phyloP scores from a whole-genome alignment of 2,797 vertebrate genomes.

The Crocodylus rhombifer region DNA sequence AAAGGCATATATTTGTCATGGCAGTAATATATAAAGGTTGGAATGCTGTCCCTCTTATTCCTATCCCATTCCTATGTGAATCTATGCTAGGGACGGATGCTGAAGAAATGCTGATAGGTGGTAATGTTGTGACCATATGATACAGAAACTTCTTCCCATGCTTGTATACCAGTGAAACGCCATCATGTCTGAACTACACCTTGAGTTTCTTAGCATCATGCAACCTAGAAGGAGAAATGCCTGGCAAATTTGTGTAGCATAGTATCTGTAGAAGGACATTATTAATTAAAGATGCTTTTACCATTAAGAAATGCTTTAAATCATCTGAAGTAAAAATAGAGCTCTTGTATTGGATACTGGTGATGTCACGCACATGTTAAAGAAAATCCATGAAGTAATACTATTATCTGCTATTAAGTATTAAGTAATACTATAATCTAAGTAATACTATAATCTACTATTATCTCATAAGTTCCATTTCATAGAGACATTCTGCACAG shows the following conservation, averaged over 20 bases:
- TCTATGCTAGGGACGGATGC: slow-evolving; percentile 43
- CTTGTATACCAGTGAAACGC: slow-evolving; percentile 5
- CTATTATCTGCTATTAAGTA: slow-evolving; percentile 49
- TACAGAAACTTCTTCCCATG: slow-evolving; percentile 24
- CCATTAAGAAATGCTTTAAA: slow-evolving; percentile 63
- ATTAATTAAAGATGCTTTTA: slow-evolving; percentile 31
- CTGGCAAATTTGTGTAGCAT: slow-evolving; percentile 50
- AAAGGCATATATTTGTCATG: slow-evolving; percentile 34
- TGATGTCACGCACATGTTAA: slow-evolving; percentile 63
- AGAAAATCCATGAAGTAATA: slow-evolving; percentile 74
- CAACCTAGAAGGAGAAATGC: slow-evolving; percentile 11
- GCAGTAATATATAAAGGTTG: neutral
- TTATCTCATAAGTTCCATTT: slow-evolving; percentile 65
- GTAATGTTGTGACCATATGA: slow-evolving; percentile 41
- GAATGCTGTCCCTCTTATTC: slow-evolving; percentile 68
- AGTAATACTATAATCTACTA: slow-evolving; percentile 72
- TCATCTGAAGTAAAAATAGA: slow-evolving; percentile 32
- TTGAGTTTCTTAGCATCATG: slow-evolving; percentile 12
- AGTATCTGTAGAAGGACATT: slow-evolving; percentile 42
- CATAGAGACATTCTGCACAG: slow-evolving; percentile 23
- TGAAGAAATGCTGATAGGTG: slow-evolving; percentile 61
- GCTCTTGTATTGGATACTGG: slow-evolving; percentile 38
- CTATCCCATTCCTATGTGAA: slow-evolving; percentile 57
- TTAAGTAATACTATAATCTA: slow-evolving; percentile 73
- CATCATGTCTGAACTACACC: neutral